Base-by-base conservation (phyloP, 2,888 invertebrate species). In the Camponotus fellah region DNA sequence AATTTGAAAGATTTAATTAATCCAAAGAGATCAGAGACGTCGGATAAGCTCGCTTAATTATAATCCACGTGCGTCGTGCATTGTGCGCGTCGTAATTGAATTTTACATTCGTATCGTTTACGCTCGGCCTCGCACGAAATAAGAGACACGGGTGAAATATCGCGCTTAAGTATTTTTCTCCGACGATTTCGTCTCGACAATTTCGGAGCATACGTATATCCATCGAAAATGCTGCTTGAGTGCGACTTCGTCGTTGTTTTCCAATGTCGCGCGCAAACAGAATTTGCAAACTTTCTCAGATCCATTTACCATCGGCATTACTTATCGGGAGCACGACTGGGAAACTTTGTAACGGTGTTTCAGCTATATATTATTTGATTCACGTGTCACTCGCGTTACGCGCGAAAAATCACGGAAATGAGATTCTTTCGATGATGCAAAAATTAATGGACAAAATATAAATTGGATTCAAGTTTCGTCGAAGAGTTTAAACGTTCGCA, bases 1-100 rank as follows among this genome's bases (percentile, higher is more conserved):
- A 76, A 85, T 89, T 90, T 83, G 65, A 84, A 89, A 65, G 86
- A 86, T 86, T 87, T 84, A 83, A 90, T 90, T 86, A 85, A 86
- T 71, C 40, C 74, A 62, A 46, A 79, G 86, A 86, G 86, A 86
- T 84, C 85, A 60, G 66, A 75, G 64, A 56, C 72, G 64, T 62
- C 68, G 62, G 86, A 82, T 86, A 83, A 84, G 74, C 83, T 83
- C 76, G 75, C 69, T 86, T 81, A 77, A 77, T 77, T 75, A 76
- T 40, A 64, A 77, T 64, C 43, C 53, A 58, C 40, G 53, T 3
- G 83, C 77, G 12, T 56, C 62, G 74, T 37, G 66, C 56, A 60
- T 82, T 79, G 53, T 74, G n/a, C 68, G 26, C 46, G 14, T 40
- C 64, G 53, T 74, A 82, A 85, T 85, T 83, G 79, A 79, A 76